Percentiles rank a stretch among this genome's conserved stretches.
Evolutionary conservation across 2,888 invertebrate genomes (phyloP).

Genomic region (Zelleria hepariella): DNA sequence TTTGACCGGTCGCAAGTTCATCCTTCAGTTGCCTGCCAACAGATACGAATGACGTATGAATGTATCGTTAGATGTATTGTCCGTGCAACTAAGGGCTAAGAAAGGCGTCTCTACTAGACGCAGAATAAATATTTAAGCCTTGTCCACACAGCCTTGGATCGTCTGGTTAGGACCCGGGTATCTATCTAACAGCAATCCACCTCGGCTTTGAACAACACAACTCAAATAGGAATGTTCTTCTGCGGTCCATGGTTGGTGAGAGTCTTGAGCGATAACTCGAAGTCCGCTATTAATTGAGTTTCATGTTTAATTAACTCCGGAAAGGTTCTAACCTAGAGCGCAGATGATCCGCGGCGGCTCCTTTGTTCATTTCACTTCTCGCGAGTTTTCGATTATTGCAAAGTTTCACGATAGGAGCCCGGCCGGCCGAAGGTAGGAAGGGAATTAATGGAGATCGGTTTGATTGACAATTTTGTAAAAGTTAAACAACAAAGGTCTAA

Average conservation of each 20-base stretch:
- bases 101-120: too few relatives aligned
- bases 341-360: slow-evolving; percentile 46
- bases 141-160: too few relatives aligned
- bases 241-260: neutral
- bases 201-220: too few relatives aligned
- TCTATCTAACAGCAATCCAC: too few relatives aligned
- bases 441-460: neutral
- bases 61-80: too few relatives aligned
- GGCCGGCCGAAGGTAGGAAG: neutral
- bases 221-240: neutral
- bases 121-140: too few relatives aligned
- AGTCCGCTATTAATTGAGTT: slow-evolving; percentile 69
- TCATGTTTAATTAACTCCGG: slow-evolving; percentile 69
- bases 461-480: too few relatives aligned
- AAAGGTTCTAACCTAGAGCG: slow-evolving; percentile 25
- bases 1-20: too few relatives aligned
- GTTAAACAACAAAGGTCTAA: neutral
- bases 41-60: too few relatives aligned
- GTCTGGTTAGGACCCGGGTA: too few relatives aligned
- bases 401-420: slow-evolving; percentile 28
- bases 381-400: slow-evolving; percentile 34
- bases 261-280: slow-evolving; percentile 56
- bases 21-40: too few relatives aligned
- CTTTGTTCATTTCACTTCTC: slow-evolving; percentile 35
- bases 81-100: too few relatives aligned